These are phyloP conservation scores for Agapornis roseicollis DNA, from an alignment of 2,113 vertebrate species.

Conservation along the genomic window DNA sequence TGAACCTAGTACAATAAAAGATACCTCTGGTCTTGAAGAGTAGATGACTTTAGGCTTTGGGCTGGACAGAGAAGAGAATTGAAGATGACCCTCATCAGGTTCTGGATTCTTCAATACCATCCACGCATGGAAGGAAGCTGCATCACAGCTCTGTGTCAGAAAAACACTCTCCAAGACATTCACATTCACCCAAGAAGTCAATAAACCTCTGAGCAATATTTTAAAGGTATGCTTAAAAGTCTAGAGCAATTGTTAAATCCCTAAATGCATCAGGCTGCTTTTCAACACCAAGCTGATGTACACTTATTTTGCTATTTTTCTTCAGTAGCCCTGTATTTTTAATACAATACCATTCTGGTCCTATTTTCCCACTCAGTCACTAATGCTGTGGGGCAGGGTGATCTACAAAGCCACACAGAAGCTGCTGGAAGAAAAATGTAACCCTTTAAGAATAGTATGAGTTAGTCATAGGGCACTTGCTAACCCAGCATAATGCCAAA, in stretches of 20 bases:
- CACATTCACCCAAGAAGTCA: background rate
- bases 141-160: background rate
- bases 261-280: background rate
- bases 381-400: background rate
- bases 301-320: background rate
- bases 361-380: background rate
- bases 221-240: background rate
- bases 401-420: background rate
- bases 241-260: background rate
- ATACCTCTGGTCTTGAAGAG: background rate
- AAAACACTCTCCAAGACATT: background rate
- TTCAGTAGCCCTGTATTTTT: background rate
- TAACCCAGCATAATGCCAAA: background rate
- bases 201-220: background rate
- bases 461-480: background rate
- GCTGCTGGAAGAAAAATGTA: background rate
- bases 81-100: background rate
- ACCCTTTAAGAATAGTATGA: background rate
- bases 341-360: background rate
- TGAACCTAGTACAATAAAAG: background rate
- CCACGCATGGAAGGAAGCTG: background rate
- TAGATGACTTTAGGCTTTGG: background rate
- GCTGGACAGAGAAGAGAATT: background rate
- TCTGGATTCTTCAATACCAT: background rate
- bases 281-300: background rate